Percentiles rank a stretch among this genome's conserved stretches.
phyloP scores from a whole-genome alignment of 2,888 invertebrate genomes.

The Xanthorhoe designata region DNA sequence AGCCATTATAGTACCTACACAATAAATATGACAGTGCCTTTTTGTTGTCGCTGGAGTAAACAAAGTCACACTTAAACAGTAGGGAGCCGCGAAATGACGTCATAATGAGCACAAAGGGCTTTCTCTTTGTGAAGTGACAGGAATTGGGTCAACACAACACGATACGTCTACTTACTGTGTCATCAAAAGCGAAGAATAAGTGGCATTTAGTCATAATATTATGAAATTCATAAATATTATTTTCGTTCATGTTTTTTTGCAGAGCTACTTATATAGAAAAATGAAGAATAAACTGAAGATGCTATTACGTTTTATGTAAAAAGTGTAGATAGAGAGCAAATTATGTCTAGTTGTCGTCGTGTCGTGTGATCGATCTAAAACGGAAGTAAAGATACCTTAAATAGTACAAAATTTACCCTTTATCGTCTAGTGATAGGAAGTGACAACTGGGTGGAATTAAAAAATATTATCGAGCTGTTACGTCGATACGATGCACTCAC shows the following conservation, averaged over 20 bases:
- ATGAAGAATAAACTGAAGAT: too few species aligned
- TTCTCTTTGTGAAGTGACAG: slow-evolving; percentile 20
- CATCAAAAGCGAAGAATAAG: background rate
- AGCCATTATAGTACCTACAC: too few species aligned
- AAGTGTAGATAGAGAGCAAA: background rate
- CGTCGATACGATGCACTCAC: slow-evolving; percentile 12
- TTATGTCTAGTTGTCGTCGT: background rate
- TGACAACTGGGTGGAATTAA: slow-evolving; percentile 3
- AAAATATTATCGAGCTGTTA: slow-evolving; percentile 15
- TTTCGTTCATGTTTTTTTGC: background rate
- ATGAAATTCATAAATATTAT: background rate
- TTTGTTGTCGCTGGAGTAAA: slow-evolving; percentile 14
- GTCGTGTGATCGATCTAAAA: background rate
- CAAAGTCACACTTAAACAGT: slow-evolving; percentile 10
- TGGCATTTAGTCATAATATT: background rate
- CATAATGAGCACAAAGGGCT: slow-evolving; percentile 30
- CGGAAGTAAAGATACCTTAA: too few species aligned
- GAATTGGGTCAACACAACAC: slow-evolving; percentile 31
- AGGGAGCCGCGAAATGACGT: slow-evolving; percentile 31
- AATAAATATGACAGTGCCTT: background rate
- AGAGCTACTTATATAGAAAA: too few species aligned
- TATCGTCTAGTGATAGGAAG: slow-evolving; percentile 14
- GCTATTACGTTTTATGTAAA: too few species aligned
- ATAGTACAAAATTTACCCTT: too few species aligned
- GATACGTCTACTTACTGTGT: background rate